Evolutionary conservation across 2,888 invertebrate species (phyloP).

Genomic region (Caenorhabditis becei): DNA sequence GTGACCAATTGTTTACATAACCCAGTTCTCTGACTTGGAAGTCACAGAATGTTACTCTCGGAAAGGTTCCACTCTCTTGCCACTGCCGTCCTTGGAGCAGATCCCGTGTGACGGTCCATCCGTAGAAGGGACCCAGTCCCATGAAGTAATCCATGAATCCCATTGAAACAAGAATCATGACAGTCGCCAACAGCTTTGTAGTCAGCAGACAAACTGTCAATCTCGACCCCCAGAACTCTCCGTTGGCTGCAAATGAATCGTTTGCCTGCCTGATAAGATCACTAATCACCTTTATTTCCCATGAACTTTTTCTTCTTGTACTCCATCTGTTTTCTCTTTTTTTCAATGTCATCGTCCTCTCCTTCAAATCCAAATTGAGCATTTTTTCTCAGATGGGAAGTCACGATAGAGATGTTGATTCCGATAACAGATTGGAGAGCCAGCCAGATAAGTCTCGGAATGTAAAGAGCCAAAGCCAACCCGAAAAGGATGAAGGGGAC

Average conservation of each 20-base stretch:
- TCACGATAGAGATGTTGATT: constrained; percentile 64
- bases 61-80: constrained; percentile 81
- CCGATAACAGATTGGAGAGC: constrained; percentile 74
- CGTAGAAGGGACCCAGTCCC: constrained; percentile 52
- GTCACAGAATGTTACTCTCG: constrained; percentile 79
- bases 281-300: constrained; percentile 11
- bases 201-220: constrained; percentile 57
- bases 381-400: constrained; percentile 54
- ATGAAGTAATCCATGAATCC: constrained; percentile 62
- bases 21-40: constrained; percentile 76
- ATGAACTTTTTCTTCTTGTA: not conserved
- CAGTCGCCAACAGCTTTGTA: constrained; percentile 58
- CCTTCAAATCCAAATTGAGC: constrained; percentile 35
- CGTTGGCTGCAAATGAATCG: constrained; percentile 25
- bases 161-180: constrained; percentile 50
- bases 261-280: not conserved
- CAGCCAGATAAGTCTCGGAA: constrained; percentile 77
- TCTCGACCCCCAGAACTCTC: constrained; percentile 39
- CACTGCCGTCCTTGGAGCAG: constrained; percentile 77
- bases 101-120: constrained; percentile 71
- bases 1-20: constrained; percentile 69
- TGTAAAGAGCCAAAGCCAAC: constrained; percentile 74
- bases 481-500: constrained; percentile 80
- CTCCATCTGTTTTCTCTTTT: constrained; percentile 15
- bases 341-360: constrained; percentile 33